A percentile compares a stretch with the other conserved stretches of the same genome.
Evolutionary conservation across 1,140 invertebrate species (phyloP).

Genomic region (Ostrea denselamellosa): DNA sequence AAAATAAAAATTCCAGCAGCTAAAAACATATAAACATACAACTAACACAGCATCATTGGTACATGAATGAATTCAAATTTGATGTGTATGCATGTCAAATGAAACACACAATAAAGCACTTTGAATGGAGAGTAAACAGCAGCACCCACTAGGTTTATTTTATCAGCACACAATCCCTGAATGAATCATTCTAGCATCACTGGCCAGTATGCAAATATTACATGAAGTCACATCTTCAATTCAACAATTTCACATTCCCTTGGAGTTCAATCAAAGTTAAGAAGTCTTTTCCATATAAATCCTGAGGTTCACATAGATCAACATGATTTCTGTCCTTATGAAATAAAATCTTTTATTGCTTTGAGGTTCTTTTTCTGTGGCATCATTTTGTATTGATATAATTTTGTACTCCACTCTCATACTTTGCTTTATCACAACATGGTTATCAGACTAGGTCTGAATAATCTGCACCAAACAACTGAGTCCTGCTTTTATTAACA

Average conservation of each 20-base stretch:
- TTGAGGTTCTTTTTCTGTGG: slow-evolving; percentile 25
- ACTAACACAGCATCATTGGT: neutral
- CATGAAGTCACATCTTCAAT: slow-evolving; percentile 14
- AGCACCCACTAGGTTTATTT: slow-evolving; percentile 14
- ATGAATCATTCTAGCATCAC: slow-evolving; percentile 25
- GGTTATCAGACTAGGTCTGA: slow-evolving; percentile 3
- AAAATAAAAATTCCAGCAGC: slow-evolving; percentile 22
- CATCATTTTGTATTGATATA: neutral
- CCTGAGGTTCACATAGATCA: slow-evolving; percentile 14
- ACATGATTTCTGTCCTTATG: neutral
- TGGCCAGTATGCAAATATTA: slow-evolving; percentile 10
- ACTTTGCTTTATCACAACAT: slow-evolving; percentile 12
- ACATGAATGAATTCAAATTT: neutral
- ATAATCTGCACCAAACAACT: neutral
- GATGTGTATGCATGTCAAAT: neutral
- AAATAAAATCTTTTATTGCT: neutral
- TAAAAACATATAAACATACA: neutral
- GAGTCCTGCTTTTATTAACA: neutral
- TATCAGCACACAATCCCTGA: slow-evolving; percentile 30
- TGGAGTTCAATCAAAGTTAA: neutral
- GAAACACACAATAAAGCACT: slow-evolving; percentile 5
- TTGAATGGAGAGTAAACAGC: slow-evolving; percentile 24
- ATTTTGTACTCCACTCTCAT: too few relatives aligned
- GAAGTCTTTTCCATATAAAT: neutral
- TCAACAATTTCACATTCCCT: slow-evolving; percentile 7